Base-by-base conservation (phyloP, 2,888 invertebrate species). In the Cheilosia soror region DNA sequence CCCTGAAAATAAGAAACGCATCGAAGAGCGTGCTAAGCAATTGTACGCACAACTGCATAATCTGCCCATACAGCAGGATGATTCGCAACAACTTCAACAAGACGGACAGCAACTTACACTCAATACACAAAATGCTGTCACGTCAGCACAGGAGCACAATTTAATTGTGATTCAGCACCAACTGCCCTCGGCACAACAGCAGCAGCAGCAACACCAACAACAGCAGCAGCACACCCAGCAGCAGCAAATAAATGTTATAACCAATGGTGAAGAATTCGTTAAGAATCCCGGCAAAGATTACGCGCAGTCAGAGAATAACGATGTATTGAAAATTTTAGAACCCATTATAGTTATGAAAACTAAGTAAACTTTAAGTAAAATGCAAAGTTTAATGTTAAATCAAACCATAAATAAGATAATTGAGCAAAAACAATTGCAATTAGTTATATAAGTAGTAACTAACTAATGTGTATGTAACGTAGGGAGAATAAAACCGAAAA, bases 281-380 rank as follows among this genome's bases (percentile, higher is more conserved):
- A 89, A 89, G 79, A 88, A 89, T 66, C 88, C 90, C 29, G 88
- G 88, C 63, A 90, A 90, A 80, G 90, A 90, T 80, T 90, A 89
- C 75, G 88, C 88, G 25, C 90, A 90, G 87, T 89, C 89, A 15
- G 92, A 92, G 71, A 92, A 92, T 88, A 92, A 91, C 75, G 92
- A 92, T 87, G 92, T 92, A 89, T 89, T 92, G 58, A 92, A 92
- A 89, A 92, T 92, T 88, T 91, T 92, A 87, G 92, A 92, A 89
- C 92, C 92, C 69, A 92, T 92, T 87, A 92, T 92, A 87, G 92
- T 92, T 75, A 92, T 92, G 92, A 92, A 92, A 89, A 92, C 92
- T 79, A 92, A 92, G 90, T 92, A 91, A 91, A 85, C 51, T 71
- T 33, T 86, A 82, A 78, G 77, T 49, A 85, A 65, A 49, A 37